These are phyloP conservation scores for Ernsta delagoae DNA, from an alignment of 2,888 invertebrate species.

Conservation along the genomic window DNA sequence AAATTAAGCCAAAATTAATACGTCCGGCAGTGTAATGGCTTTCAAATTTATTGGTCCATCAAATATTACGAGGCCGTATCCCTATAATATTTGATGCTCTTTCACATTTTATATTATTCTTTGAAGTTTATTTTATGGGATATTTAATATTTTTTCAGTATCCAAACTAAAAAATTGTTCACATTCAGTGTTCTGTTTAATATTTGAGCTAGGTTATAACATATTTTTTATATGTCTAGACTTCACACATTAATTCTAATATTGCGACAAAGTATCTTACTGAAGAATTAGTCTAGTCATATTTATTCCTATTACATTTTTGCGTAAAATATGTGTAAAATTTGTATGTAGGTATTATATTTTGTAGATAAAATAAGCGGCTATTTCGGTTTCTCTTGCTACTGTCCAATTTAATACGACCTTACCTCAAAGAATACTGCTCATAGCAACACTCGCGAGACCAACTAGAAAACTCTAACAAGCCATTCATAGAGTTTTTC, in stretches of 20 bases:
- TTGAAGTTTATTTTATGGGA: conserved; percentile 9
- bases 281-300: too few species aligned
- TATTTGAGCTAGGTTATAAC: too few species aligned
- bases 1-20: conserved; percentile 14
- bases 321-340: too few species aligned
- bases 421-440: conserved; percentile 47
- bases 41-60: conserved; percentile 23
- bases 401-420: conserved; percentile 41
- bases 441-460: conserved; percentile 63
- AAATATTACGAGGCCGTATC: conserved; percentile 18
- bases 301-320: too few species aligned
- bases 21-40: conserved; percentile 11
- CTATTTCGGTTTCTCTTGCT: conserved; percentile 33
- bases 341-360: too few species aligned
- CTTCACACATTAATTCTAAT: too few species aligned
- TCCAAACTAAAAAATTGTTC: not conserved
- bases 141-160: conserved; percentile 1
- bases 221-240: too few species aligned
- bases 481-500: conserved; percentile 72
- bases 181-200: too few species aligned
- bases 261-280: too few species aligned
- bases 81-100: conserved; percentile 17
- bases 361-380: not conserved
- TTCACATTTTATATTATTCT: conserved; percentile 5
- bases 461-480: conserved; percentile 72